Conservation (phyloP, 2,797 vertebrate genomes). For the Alectoris magna region DNA sequence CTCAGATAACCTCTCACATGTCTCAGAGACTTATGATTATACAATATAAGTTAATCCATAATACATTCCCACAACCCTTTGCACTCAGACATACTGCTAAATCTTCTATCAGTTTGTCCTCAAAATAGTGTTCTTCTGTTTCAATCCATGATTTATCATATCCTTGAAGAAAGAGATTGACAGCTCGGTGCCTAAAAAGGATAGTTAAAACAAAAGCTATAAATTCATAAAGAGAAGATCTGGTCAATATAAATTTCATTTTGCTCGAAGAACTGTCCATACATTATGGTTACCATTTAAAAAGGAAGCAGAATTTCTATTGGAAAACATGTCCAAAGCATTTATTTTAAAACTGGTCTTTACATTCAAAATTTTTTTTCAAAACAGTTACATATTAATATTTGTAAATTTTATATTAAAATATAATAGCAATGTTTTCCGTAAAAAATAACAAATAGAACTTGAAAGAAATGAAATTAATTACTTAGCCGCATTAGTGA, state of each 20-base stretch:
- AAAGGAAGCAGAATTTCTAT: not conserved
- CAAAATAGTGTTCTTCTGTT: conserved; percentile 96
- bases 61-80: not conserved
- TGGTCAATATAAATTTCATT: not conserved
- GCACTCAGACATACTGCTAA: conserved; percentile 87
- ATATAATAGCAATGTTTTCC: not conserved
- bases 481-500: not conserved
- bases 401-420: not conserved
- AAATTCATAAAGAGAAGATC: not conserved
- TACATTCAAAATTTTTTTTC: not conserved
- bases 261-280: not conserved
- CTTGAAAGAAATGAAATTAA: not conserved
- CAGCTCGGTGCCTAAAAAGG: conserved; percentile 88
- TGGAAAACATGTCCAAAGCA: not conserved
- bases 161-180: conserved; percentile 96
- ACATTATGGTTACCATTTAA: not conserved
- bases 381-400: not conserved
- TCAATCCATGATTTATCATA: conserved; percentile 98
- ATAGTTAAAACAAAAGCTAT: conserved; percentile 42
- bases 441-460: not conserved
- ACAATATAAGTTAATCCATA: not conserved
- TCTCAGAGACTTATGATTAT: not conserved
- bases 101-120: conserved; percentile 96
- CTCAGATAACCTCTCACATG: not conserved
- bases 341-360: not conserved